Percentiles rank a stretch among this genome's conserved stretches.
Evolutionary conservation across 1,140 invertebrate genomes (phyloP).

Genomic region (Ruditapes philippinarum): DNA sequence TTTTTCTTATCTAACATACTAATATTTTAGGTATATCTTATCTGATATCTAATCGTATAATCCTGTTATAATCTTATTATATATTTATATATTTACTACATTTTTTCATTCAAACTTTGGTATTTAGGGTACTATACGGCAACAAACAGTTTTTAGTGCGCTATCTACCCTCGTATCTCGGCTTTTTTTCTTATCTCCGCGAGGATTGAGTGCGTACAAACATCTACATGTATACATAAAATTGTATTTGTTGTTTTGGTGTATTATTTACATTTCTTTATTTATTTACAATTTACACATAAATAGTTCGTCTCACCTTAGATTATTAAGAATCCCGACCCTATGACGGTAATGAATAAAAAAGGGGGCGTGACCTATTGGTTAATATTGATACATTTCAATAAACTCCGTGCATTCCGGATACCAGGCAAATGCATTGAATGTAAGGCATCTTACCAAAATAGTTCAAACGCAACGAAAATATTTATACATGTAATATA

Average conservation of each 20-base stretch:
- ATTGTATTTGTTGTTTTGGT: too few species aligned
- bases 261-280: conserved; percentile 8
- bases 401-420: background rate
- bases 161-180: conserved; percentile 6
- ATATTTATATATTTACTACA: too few species aligned
- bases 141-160: background rate
- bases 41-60: background rate
- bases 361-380: background rate
- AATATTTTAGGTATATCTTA: background rate
- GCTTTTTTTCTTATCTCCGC: background rate
- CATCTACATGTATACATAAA: background rate
- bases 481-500: background rate
- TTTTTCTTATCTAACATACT: background rate
- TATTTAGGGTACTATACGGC: background rate
- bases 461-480: background rate
- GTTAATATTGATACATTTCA: background rate
- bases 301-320: background rate
- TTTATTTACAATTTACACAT: conserved; percentile 15
- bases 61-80: background rate
- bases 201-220: background rate
- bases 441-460: background rate
- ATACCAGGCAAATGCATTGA: background rate
- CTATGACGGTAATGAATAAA: background rate
- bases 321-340: background rate
- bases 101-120: background rate